These are phyloP conservation scores for Neolamprologus cancellatus DNA, from an alignment of 2,113 vertebrate species.

Conservation along the genomic window DNA sequence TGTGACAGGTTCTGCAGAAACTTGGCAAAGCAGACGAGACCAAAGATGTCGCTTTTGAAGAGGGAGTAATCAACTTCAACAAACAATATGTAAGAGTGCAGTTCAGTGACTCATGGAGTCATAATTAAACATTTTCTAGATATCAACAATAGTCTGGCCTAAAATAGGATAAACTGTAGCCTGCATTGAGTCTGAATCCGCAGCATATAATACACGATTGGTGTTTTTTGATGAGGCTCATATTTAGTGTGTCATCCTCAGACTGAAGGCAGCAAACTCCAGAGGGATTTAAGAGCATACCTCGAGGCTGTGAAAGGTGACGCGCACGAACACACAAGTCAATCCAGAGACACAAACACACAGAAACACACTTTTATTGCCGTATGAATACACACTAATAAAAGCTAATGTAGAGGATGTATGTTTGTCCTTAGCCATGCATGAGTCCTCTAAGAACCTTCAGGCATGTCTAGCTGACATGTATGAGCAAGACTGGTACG, in stretches of 20 bases:
- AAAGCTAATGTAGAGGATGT: not conserved
- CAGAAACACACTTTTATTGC: not conserved
- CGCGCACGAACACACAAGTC: not conserved
- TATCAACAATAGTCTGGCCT: not conserved
- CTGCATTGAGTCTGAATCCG: not conserved
- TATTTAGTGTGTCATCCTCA: slow-evolving; percentile 50
- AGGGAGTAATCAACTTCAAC: slow-evolving; percentile 95
- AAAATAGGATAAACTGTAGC: not conserved
- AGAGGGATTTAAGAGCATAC: slow-evolving; percentile 92
- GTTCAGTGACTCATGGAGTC: not conserved
- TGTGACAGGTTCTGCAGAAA: slow-evolving; percentile 89
- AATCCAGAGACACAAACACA: not conserved
- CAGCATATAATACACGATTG: not conserved
- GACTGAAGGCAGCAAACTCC: slow-evolving; percentile 88
- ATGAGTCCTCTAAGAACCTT: slow-evolving; percentile 91
- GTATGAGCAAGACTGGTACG: slow-evolving; percentile 92
- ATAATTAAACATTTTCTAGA: not conserved
- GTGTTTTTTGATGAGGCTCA: not conserved
- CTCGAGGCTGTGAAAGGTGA: slow-evolving; percentile 90
- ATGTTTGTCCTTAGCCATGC: slow-evolving; percentile 81
- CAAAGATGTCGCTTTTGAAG: slow-evolving; percentile 93
- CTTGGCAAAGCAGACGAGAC: slow-evolving; percentile 98
- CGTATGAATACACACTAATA: not conserved
- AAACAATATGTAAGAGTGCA: slow-evolving; percentile 85
- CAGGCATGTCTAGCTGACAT: slow-evolving; percentile 91